These are phyloP conservation scores for Porphyrio hochstetteri DNA, from an alignment of 2,113 vertebrate genomes.

Conservation along the genomic window DNA sequence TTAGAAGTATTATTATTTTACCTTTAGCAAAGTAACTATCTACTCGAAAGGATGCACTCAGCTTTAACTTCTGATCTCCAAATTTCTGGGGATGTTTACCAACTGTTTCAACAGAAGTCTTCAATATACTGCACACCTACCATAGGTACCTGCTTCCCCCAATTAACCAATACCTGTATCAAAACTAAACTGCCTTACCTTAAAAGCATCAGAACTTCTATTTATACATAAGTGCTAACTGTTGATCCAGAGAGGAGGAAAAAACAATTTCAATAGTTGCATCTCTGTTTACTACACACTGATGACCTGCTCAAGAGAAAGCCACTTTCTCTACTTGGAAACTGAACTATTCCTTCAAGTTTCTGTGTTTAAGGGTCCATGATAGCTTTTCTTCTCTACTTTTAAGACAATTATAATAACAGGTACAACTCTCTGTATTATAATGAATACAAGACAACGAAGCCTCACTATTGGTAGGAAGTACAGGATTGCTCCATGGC, in stretches of 20 bases:
- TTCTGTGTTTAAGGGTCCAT: background rate
- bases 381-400: background rate
- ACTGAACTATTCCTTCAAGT: background rate
- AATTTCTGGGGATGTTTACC: background rate
- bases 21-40: background rate
- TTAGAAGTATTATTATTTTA: background rate
- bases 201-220: background rate
- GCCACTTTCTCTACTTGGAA: background rate
- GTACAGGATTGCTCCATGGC: background rate
- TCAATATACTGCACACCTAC: background rate
- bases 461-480: background rate
- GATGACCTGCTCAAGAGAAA: background rate
- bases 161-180: background rate
- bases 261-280: background rate
- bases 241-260: background rate
- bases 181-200: background rate
- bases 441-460: background rate
- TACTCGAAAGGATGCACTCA: background rate
- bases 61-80: background rate
- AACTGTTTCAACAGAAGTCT: background rate
- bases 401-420: background rate
- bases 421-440: background rate
- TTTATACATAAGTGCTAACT: background rate
- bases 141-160: background rate
- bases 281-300: background rate